Evolutionary conservation across 2,888 invertebrate genomes (phyloP).

Genomic region (Ormia ochracea): DNA sequence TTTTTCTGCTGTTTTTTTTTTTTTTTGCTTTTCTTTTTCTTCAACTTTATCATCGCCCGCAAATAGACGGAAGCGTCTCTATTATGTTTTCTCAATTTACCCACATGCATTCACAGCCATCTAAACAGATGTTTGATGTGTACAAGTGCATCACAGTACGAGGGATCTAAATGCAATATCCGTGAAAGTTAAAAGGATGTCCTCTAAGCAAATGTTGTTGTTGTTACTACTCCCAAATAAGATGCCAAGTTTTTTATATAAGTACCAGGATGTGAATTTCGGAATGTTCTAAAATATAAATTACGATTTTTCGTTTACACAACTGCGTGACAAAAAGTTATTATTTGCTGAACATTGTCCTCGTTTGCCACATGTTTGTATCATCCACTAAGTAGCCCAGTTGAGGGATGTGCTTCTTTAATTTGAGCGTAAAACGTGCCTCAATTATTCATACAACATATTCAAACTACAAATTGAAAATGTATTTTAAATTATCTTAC

Average conservation of each 20-base stretch:
- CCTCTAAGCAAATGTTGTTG: not conserved
- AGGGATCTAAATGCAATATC: not conserved
- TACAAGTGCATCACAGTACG: not conserved
- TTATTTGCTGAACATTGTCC: too few relatives aligned
- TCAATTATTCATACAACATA: too few relatives aligned
- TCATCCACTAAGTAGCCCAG: too few relatives aligned
- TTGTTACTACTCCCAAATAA: not conserved
- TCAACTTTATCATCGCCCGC: slow-evolving; percentile 21
- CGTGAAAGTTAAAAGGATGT: not conserved
- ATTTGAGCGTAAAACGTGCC: too few relatives aligned
- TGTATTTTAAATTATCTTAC: too few relatives aligned
- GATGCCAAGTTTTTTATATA: not conserved
- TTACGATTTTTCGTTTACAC: too few relatives aligned
- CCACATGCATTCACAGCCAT: not conserved
- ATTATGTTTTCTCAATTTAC: not conserved
- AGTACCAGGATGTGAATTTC: too few relatives aligned
- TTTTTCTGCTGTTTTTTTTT: slow-evolving; percentile 2
- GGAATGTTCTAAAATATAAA: too few relatives aligned
- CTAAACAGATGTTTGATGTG: slow-evolving; percentile 12
- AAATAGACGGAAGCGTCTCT: slow-evolving; percentile 12
- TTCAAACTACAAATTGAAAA: too few relatives aligned
- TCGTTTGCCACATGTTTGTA: too few relatives aligned
- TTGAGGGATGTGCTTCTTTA: too few relatives aligned
- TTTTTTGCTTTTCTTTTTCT: slow-evolving; percentile 17
- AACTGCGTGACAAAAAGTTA: too few relatives aligned